Base-by-base conservation (phyloP, 92 coral and sea anemone genomes). In the Isaurus tuberculatus region DNA sequence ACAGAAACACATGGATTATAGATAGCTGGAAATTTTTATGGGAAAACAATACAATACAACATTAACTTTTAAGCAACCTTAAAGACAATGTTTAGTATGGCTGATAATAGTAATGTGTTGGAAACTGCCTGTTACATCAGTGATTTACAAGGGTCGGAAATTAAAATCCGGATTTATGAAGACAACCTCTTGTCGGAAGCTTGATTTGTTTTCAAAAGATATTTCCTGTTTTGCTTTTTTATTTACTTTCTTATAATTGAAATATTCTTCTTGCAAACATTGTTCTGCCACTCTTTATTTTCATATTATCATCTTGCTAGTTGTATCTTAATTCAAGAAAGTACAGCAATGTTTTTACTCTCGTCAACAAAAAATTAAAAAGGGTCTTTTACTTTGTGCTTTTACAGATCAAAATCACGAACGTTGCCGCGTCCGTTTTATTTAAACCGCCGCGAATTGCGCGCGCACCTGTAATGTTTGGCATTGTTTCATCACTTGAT, bases 401-500 rank as follows among this genome's bases (percentile, higher is more conserved):
- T 55, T 55, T 20, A 19, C 27, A n/a, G n/a, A 20, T 19, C 27
- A 8, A 51, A 51, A 17, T 51, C 5, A 22, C 5, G 17, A 15
- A 51, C 22, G 60, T n/a, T 51, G 60, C 60, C 8, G 46, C 46
- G 0, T 40, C 46, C 9, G 11, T 40, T 13, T 40, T 40, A 40
- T 7, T 40, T 13, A 40, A n/a, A 55, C 10, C 63, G 27, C 25
- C 0, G 32, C 36, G n/a, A 22, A 19, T 19, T 71, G 78, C 78
- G 78, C 70, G 82, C 82, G 82, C 82, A 77, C 43, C 22, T 31
- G 49, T 34, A 36, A 32, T 42, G 26, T 17, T 55, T 55, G 42
- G 69, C 8, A 57, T 77, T 77, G 43, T 77, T 60, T 6, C 82
- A 60, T 77, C 82, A 77, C 36, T 34, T 33, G 70, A 11, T 20